Evolutionary conservation across 2,888 invertebrate genomes (phyloP), one percentile per base, ranked within the genome.

Genomic region (Punctoribates punctum): DNA sequence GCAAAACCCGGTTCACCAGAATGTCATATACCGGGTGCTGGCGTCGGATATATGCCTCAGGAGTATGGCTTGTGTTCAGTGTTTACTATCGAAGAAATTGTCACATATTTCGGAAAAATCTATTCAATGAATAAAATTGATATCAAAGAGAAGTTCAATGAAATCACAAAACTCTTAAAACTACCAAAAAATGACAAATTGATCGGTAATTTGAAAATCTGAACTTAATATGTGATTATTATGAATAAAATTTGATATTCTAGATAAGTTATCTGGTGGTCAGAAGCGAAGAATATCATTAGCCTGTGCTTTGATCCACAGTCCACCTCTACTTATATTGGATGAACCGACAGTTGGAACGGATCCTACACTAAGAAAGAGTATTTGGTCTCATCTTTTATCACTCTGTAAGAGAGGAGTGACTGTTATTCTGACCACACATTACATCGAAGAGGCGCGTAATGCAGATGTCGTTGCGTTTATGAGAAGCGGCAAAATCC

Each of bases 321-420:
- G 94, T 85, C 95, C 95, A 0, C 93, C 94, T 84, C 87, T 95
- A 65, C 86, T 95, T 78, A 95, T 95, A 84, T 87, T 95, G 78
- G 95, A 95, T 83, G 95, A 95, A 84, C 94, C 94, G 0, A 95
- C 94, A 0, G 94, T 95, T 65, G 95, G 94, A 6, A 94, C 95
- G 75, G 94, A 95, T 87, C 94, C 94, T 0, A 86, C 93, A 79
- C 88, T 96, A 0, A 80, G 84, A 78, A 82, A 83, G 78, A 82
- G 51, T 6, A 74, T 78, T 51, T 78, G 78, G 78, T 62, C 27
- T 17, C 74, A 76, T 48, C 51, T 78, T 15, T 46, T 46, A 20
- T 51, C 38, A 5, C 25, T 78, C 0, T 73, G 72, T 23, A 72
- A 46, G 46, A 23, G 6, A 20, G 72, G 72, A 1, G 23, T 72